Percentiles rank a stretch among this genome's conserved stretches.
phyloP scores from a whole-genome alignment of 2,797 vertebrate species.

The Sardinella longiceps region DNA sequence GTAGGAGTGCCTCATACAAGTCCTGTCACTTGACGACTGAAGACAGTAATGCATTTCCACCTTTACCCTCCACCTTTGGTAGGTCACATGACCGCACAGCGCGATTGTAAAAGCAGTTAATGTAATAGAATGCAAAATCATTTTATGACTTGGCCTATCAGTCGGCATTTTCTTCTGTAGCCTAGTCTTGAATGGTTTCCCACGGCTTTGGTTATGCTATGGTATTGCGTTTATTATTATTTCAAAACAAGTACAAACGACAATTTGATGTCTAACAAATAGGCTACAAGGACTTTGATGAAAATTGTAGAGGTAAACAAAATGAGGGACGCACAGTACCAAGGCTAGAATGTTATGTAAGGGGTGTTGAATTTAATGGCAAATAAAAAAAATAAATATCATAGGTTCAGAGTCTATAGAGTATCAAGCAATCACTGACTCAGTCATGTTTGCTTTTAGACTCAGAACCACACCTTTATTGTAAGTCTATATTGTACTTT shows the following conservation, averaged over 20 bases:
- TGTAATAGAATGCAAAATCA: slow-evolving; percentile 2
- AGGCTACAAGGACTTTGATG: neutral
- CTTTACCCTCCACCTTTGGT: slow-evolving; percentile 78
- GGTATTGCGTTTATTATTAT: too few relatives aligned
- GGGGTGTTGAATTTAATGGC: neutral
- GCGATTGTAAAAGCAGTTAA: slow-evolving; percentile 27
- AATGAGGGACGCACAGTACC: neutral
- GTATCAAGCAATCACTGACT: neutral
- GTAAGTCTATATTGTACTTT: slow-evolving; percentile 65
- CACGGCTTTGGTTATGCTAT: neutral
- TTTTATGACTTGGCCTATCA: neutral
- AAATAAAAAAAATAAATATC: neutral
- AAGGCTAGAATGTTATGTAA: too few relatives aligned
- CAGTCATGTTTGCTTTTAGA: slow-evolving; percentile 9
- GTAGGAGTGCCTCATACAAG: neutral
- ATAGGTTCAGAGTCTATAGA: neutral
- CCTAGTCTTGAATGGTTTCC: neutral
- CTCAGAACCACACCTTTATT: slow-evolving; percentile 62
- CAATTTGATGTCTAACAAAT: too few relatives aligned
- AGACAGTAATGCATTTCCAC: slow-evolving; percentile 61
- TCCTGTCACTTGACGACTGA: slow-evolving; percentile 6
- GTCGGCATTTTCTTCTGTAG: neutral
- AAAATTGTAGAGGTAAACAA: too few relatives aligned
- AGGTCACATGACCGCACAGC: slow-evolving; percentile 78
- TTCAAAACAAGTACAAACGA: neutral